Percentiles rank a stretch among this genome's conserved stretches.
These are phyloP conservation scores for Sandelia bainsii DNA, from an alignment of 2,797 vertebrate species.

Conservation along the genomic window DNA sequence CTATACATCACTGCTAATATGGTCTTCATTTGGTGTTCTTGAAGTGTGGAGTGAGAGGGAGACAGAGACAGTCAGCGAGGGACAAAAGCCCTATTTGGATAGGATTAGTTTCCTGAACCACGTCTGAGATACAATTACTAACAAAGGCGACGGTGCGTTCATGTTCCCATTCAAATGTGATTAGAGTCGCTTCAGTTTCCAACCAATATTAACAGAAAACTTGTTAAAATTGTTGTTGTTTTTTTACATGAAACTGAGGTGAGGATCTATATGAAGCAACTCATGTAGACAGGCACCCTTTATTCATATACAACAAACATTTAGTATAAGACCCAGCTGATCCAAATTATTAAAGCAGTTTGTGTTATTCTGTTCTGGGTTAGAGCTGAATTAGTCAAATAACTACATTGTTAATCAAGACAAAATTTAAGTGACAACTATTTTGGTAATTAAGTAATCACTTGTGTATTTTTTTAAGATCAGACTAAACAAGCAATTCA, in stretches of 20 bases:
- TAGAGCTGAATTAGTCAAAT: background rate
- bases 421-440: background rate
- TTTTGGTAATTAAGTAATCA: background rate
- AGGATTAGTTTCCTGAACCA: constrained; percentile 58
- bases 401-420: background rate
- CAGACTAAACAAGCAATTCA: background rate
- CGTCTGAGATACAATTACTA: constrained; percentile 59
- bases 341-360: background rate
- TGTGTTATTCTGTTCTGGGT: background rate
- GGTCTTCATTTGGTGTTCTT: constrained; percentile 64
- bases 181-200: constrained; percentile 41
- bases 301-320: background rate
- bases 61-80: constrained; percentile 42
- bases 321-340: background rate
- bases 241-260: constrained; percentile 21
- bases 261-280: constrained; percentile 7
- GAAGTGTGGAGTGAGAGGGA: constrained; percentile 47
- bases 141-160: constrained; percentile 49
- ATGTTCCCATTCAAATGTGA: constrained; percentile 51
- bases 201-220: constrained; percentile 21
- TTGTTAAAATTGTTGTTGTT: constrained; percentile 12
- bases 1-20: constrained; percentile 62
- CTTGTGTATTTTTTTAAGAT: background rate
- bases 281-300: background rate
- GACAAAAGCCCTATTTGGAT: constrained; percentile 57